Percentiles rank a stretch among this genome's conserved stretches.
phyloP scores from a whole-genome alignment of 2,888 invertebrate genomes.

The Pyrgus malvae region DNA sequence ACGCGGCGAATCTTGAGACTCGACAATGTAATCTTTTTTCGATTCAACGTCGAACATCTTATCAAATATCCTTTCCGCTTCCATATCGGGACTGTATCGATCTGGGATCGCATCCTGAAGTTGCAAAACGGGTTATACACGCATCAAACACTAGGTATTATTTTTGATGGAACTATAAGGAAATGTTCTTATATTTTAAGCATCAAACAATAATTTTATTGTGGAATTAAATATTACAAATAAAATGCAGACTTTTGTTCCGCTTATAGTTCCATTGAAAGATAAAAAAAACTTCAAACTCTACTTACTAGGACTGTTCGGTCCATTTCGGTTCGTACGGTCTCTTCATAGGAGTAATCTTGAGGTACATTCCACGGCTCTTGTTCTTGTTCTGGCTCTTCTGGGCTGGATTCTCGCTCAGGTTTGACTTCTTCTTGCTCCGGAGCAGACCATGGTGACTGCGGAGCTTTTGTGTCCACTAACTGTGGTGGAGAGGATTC shows the following conservation, averaged over 20 bases:
- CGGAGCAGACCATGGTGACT: slow-evolving; percentile 66
- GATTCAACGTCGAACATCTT: slow-evolving; percentile 81
- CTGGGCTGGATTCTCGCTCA: slow-evolving; percentile 49
- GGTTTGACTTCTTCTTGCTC: slow-evolving; percentile 60
- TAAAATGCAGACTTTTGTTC: background rate
- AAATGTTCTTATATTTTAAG: no score
- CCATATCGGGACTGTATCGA: slow-evolving; percentile 81
- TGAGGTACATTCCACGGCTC: slow-evolving; percentile 68
- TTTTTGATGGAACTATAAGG: slow-evolving; percentile 37
- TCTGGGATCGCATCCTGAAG: slow-evolving; percentile 78
- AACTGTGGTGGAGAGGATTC: slow-evolving; percentile 64
- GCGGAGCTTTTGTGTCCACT: slow-evolving; percentile 59
- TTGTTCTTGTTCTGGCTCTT: slow-evolving; percentile 49
- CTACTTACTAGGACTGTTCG: slow-evolving; percentile 74
- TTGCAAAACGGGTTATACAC: slow-evolving; percentile 69
- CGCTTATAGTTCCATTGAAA: slow-evolving; percentile 13
- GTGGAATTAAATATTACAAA: background rate
- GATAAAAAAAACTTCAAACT: background rate
- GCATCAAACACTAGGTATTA: slow-evolving; percentile 33
- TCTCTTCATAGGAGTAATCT: slow-evolving; percentile 71
- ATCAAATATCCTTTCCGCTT: slow-evolving; percentile 81
- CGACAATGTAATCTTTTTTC: slow-evolving; percentile 71
- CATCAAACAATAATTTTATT: background rate
- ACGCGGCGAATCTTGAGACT: slow-evolving; percentile 71
- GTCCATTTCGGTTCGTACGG: slow-evolving; percentile 66